Evolutionary conservation across 2,888 invertebrate species (phyloP), one percentile per base, ranked within the genome.

Genomic region (Quadroppia sp.): DNA sequence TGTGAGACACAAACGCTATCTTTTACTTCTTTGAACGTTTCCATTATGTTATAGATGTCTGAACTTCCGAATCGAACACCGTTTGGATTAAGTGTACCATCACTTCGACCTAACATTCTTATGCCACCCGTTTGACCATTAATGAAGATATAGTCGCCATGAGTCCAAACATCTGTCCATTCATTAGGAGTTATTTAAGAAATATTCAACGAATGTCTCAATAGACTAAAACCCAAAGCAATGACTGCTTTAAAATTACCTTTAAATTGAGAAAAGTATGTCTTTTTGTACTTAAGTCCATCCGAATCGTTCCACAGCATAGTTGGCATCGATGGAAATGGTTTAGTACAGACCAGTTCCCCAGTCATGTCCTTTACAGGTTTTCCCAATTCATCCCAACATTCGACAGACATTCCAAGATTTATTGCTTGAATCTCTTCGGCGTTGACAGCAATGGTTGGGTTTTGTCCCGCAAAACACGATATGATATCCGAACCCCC

Each of bases 401-500:
- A 82, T 75, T 83, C 81, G 78, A 86, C 81, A 76, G 85, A 84
- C 81, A 85, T 84, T 36, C 86, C 87, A 61, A 87, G 81, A 75
- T 83, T 80, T 53, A 82, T 80, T 36, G 83, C 81, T 80, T 87
- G 86, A 69, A 86, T 85, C 80, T 87, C 85, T n/a, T 86, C 86
- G 45, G 82, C 79, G 77, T 83, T 81, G 13, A 86, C 86, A 2
- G 86, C 86, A 15, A 85, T 79, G 23, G 81, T 83, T 76, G 83
- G 81, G 78, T 84, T 84, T 74, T 83, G 83, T 23, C 86, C 86
- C 81, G 85, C 84, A 80, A 87, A 87, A 79, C 86, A 86, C 9
- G 85, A 85, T 75, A 86, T 84, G 69, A 87, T 86, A 79, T 86
- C 86, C 6, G 86, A 86, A 2, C 86, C 86, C 74, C 86, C 86